Evolutionary conservation across 2,113 vertebrate species (phyloP).

Genomic region (Anhinga anhinga): DNA sequence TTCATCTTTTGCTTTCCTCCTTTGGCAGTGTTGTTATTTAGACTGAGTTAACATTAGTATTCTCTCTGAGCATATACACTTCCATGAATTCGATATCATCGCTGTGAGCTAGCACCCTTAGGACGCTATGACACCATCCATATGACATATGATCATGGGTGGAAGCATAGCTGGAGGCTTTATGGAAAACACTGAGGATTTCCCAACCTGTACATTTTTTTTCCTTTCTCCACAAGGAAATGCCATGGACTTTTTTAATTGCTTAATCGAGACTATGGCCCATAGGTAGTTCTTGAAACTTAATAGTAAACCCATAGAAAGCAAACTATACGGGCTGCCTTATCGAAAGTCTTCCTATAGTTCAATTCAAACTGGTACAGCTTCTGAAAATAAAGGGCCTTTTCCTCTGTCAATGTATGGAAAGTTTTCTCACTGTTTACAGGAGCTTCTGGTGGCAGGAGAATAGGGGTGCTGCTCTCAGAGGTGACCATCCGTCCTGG

Average conservation of each 20-base stretch:
- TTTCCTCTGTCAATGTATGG: neutral
- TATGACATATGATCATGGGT: conserved; percentile 58
- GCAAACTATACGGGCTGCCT: neutral
- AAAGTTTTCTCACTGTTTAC: neutral
- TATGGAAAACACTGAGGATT: conserved; percentile 57
- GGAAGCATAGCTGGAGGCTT: conserved; percentile 50
- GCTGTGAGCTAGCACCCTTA: conserved; percentile 58
- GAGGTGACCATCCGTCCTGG: neutral
- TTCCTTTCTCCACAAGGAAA: neutral
- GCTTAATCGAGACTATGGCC: neutral
- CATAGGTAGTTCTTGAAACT: neutral
- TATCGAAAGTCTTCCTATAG: neutral
- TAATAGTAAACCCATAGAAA: neutral
- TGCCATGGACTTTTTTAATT: neutral
- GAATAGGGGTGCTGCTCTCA: neutral
- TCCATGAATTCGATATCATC: conserved; percentile 51
- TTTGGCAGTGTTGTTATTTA: conserved; percentile 69
- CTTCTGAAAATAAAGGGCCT: neutral
- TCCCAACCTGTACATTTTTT: neutral
- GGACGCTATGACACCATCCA: conserved; percentile 59
- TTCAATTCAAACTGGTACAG: neutral
- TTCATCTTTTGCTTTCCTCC: conserved; percentile 60
- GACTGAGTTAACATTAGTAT: conserved; percentile 66
- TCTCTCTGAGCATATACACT: conserved; percentile 62
- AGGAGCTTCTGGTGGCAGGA: neutral